Evolutionary conservation across 2,113 vertebrate species (phyloP), one percentile per base, ranked within the genome.

Genomic region (Smithornis capensis): DNA sequence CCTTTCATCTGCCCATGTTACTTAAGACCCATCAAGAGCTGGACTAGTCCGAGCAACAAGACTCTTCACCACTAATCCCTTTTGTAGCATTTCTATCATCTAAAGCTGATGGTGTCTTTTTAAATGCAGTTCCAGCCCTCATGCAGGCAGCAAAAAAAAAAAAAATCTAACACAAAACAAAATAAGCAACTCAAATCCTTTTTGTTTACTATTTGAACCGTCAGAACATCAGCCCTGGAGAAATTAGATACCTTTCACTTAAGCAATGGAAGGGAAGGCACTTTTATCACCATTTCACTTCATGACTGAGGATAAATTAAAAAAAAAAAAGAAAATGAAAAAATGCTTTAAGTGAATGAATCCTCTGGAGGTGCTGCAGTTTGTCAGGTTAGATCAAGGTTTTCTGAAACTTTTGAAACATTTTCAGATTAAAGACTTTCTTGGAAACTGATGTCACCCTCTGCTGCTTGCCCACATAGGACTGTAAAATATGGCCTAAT

Each of bases 351-450:
- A 75, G 60, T 81, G 64, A 68, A 37, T 31, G 86, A 92, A 60
- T 90, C 45, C n/a, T 93, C 71, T 33, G 53, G 56, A 90, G 60
- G 24, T 92, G 47, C 68, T 68, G 52, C 52, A 78, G 35, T 95
- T 93, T 95, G 38, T 95, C 88, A 82, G 75, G 67, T 93, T 60
- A 90, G 71, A 81, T 93, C 73, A 89, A 81, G 40, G 47, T 60
- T 94, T 93, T 87, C 79, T 68, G 40, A 75, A 90, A 89, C 45
- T 92, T 89, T 57, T 78, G 76, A 96, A 87, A 35, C 44, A 56
- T 65, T 52, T 94, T 90, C 52, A 93, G 37, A 71, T 90, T 86
- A 90, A 96, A 89, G 79, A 28, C 15, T 94, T 92, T 73, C 38
- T 64, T 53, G 53, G 25, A 86, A 92, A 60, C 19, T 2, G 5